Conservation (phyloP, 2,888 invertebrate genomes). For the Drosophila infuscata region DNA sequence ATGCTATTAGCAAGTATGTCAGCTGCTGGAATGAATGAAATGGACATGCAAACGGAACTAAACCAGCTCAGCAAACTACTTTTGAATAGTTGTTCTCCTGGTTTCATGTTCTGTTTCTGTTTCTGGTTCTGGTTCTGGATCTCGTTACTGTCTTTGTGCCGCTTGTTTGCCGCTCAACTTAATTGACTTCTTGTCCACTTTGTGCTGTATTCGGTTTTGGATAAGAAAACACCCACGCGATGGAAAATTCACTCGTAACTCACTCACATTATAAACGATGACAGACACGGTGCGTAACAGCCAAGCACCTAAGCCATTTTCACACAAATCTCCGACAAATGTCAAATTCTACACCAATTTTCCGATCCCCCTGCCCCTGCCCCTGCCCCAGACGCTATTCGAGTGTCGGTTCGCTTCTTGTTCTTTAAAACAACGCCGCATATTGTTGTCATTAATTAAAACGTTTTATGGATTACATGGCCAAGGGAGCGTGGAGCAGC, state of each 20-base stretch:
- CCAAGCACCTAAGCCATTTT: constrained; percentile 54
- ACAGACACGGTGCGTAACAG: constrained; percentile 33
- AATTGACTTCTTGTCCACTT: constrained; percentile 30
- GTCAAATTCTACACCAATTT: constrained; percentile 58
- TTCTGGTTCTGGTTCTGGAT: not conserved
- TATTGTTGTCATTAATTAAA: constrained; percentile 81
- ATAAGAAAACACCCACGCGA: constrained; percentile 61
- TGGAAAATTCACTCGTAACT: constrained; percentile 55
- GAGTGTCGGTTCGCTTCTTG: constrained; percentile 29
- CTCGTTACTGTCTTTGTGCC: not conserved
- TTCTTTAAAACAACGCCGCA: constrained; percentile 69
- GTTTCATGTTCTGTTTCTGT: not conserved
- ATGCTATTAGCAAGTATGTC: constrained; percentile 36
- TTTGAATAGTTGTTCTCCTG: constrained; percentile 5
- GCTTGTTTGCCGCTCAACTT: constrained; percentile 9
- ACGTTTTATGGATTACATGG: constrained; percentile 80
- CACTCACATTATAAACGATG: constrained; percentile 61
- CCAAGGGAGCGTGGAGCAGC: constrained; percentile 41
- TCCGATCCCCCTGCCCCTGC: constrained; percentile 4
- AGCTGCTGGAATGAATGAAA: constrained; percentile 10
- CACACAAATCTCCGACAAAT: constrained; percentile 60
- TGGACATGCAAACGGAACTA: constrained; percentile 4
- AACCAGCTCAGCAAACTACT: constrained; percentile 4
- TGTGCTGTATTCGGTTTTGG: constrained; percentile 41
- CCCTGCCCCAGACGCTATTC: not conserved